These are phyloP conservation scores for Eulemur coronatus DNA, from an alignment of 2,797 vertebrate genomes.

Conservation along the genomic window DNA sequence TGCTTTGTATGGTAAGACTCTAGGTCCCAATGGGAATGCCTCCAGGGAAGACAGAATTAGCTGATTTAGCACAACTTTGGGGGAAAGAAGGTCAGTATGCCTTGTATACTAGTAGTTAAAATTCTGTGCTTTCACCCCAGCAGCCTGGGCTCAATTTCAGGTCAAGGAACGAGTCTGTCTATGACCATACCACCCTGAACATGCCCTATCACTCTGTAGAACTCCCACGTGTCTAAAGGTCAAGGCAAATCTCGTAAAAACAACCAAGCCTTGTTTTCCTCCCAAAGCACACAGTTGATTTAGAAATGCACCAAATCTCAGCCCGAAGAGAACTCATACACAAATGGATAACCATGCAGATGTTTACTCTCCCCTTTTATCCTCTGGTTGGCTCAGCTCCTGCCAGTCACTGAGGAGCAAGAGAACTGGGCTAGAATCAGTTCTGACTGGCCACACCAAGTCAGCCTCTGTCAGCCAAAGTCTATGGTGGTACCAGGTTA, in stretches of 20 bases:
- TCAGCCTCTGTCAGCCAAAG: not conserved
- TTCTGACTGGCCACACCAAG: not conserved
- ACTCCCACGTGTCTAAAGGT: too few relatives aligned
- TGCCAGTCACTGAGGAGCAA: not conserved
- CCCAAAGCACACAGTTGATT: too few relatives aligned
- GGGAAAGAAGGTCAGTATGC: not conserved
- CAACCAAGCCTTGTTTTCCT: too few relatives aligned
- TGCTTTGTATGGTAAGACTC: not conserved
- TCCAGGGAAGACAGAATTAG: not conserved
- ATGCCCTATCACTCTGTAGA: not conserved
- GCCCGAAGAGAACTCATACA: not conserved
- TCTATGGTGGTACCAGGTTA: not conserved
- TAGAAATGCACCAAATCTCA: too few relatives aligned
- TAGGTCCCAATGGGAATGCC: not conserved
- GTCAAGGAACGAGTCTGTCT: not conserved
- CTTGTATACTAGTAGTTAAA: not conserved
- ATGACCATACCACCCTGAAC: not conserved
- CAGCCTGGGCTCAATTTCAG: not conserved
- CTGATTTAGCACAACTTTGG: not conserved
- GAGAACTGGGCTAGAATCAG: not conserved
- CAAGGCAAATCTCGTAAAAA: too few relatives aligned
- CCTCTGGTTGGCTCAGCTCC: not conserved
- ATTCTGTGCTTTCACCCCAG: not conserved
- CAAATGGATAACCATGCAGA: not conserved
- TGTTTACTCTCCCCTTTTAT: not conserved